Evolutionary conservation across 1,140 invertebrate genomes (phyloP), one percentile per base, ranked within the genome.

Genomic region (Drosophila erecta): DNA sequence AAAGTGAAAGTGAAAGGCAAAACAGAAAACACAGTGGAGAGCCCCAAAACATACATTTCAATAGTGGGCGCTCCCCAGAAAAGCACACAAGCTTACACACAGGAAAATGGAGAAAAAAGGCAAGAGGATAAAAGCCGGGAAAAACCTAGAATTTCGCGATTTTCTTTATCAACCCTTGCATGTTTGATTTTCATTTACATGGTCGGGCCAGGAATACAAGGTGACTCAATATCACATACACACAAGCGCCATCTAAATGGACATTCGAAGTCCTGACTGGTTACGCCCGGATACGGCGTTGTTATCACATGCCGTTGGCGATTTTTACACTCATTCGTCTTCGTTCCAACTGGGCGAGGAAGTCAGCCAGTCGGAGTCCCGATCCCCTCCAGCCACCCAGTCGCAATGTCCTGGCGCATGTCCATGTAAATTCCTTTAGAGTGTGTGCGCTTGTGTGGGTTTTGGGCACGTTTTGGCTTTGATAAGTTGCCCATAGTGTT

Each of bases 151-250:
- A 81, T 72, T 89, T 90, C 61, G 89, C 84, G 89, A 91, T 91
- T 89, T 90, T 89, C 75, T 80, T 89, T 79, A 91, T 91, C 89
- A 91, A 91, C 85, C 84, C 90, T 91, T 91, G 90, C 90, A 91
- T 91, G 90, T 91, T 91, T 91, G 90, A 91, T 91, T 91, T 91
- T 91, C 90, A 91, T 91, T 91, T 91, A 90, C 85, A 91, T 91
- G 74, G 58, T 49, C 78, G 59, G 84, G 85, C 74, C 85, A 89
- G 81, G 86, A 85, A 89, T 85, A 86, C 81, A 90, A 90, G 79
- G 84, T 89, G 84, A 87, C 84, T 89, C 84, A 89, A 84, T 86
- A 64, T 72, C 41, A 46, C 17, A 56, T 24, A 64, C 15, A 43
- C 50, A 37, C 44, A 59, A 38, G 15, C 35, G 43, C 49, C 69